Evolutionary conservation across 2,888 invertebrate genomes (phyloP), one percentile per base, ranked within the genome.

Genomic region (Agriopis leucophaearia): DNA sequence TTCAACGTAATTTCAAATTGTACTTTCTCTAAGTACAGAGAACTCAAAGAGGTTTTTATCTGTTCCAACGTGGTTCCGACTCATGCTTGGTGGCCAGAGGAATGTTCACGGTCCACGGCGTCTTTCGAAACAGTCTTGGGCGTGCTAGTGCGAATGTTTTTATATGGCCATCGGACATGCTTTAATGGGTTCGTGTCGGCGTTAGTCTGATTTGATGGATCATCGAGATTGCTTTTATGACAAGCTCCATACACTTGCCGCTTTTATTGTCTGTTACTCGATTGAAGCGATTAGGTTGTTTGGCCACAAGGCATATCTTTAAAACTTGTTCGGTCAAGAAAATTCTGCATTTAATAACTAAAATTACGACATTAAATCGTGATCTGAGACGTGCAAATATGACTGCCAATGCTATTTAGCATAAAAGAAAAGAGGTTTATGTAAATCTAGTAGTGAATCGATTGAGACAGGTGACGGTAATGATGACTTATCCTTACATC

Each of bases 131-230:
- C 92, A 91, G 88, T 88, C 85, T 88, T 85, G 84, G 84, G 81
- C 86, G 87, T 87, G 86, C 88, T 87, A 88, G 90, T 92, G 93
- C 93, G 86, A 94, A 94, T 91, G 92, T 92, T 92, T 91, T 76
- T 92, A 81, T 88, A 80, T 85, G 52, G 47, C 45, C 54, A 67
- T 67, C 58, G 76, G 83, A 82, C 81, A 82, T 81, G 84, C 78
- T 81, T 84, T 88, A 88, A 89, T 88, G 87, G 85, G 85, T 88
- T 86, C 80, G 85, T 83, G 81, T 75, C 81, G 81, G 82, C 77
- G 76, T 78, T 79, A 79, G 79, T 78, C 82, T 78, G 78, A 81
- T 83, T 80, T 76, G 74, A 79, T 73, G 73, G 80, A 80, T 78
- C 74, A 74, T 73, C 74, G 64, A 73, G 74, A 79, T 69, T 57